Base-by-base conservation (phyloP, 2,113 vertebrate species). In the Puffinus mauretanicus region DNA sequence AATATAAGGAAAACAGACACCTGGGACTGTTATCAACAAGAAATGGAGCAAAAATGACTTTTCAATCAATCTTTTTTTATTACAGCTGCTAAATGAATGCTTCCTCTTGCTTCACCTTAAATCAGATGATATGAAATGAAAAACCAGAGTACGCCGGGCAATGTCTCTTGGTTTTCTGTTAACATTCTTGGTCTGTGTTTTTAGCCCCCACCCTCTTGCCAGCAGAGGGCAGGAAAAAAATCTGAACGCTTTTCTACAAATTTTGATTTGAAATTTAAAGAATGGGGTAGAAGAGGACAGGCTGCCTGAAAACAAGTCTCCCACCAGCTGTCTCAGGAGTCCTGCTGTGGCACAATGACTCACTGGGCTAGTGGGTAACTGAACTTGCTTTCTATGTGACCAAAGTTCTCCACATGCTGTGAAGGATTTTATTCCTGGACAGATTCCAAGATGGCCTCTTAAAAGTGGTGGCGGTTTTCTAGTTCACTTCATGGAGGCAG, bases 31-130 rank as follows among this genome's bases (percentile, higher is more conserved):
- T 92, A 80, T 58, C 73, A 82, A 73, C 89, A 90, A 86, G 76
- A 95, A 96, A 80, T 3, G 0, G 60, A 94, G 51, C 10, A 86
- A 94, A 96, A 90, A 75, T 73, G 83, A 64, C 67, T 95, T 96
- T 86, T 70, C 73, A 92, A 73, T 97, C 77, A 94, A 88, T 96
- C 49, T 71, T 86, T 93, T 94, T 92, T 84, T 65, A 94, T 90
- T 93, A 90, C 54, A 75, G 60, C 66, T 96, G 40, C 61, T 95
- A 94, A 96, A 90, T 85, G 77, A 92, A 95, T 87, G 82, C 32
- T 86, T 72, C 55, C 46, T 87, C 70, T 86, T 13, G 9, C 71
- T 85, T 88, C 70, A 76, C 27, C 46, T 94, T 83, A 86, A 86
- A 94, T 96, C 88, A 96, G 77, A 49, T 60, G 18, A 46, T 61